Conservation (phyloP, 2,797 vertebrate species). For the Coracias cyanogaster region DNA sequence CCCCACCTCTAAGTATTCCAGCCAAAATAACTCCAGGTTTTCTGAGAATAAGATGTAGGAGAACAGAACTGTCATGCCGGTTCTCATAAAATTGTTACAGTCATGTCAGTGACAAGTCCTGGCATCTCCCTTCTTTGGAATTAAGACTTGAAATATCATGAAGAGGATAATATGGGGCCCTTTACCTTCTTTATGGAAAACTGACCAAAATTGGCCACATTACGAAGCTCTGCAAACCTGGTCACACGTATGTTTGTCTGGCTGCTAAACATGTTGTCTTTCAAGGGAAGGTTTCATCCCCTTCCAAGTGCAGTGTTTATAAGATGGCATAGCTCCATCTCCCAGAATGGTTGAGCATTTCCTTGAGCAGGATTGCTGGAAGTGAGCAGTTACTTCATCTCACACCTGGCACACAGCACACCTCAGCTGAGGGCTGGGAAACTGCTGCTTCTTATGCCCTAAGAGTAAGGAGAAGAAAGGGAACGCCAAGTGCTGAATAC, state of each 20-base stretch:
- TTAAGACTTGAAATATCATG: neutral
- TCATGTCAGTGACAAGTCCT: neutral
- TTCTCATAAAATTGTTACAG: slow-evolving; percentile 10
- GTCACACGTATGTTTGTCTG: neutral
- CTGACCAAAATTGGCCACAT: neutral
- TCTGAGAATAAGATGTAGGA: neutral
- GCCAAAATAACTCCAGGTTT: neutral
- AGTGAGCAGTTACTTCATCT: neutral
- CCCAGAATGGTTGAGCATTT: neutral
- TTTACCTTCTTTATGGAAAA: neutral
- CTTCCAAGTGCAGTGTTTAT: neutral
- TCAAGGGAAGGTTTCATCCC: neutral
- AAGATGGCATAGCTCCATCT: neutral
- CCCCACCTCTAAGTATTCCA: neutral
- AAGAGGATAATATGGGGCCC: neutral
- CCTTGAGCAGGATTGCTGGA: neutral
- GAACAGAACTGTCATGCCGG: neutral
- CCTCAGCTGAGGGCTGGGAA: neutral
- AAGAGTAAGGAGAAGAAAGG: neutral
- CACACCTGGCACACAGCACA: neutral
- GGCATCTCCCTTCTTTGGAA: slow-evolving; percentile 1
- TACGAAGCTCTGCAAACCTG: neutral
- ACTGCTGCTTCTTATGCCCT: neutral
- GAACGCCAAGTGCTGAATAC: neutral
- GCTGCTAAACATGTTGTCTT: neutral